Conservation (phyloP, 2,113 vertebrate genomes). For the Xenopus tropicalis region DNA sequence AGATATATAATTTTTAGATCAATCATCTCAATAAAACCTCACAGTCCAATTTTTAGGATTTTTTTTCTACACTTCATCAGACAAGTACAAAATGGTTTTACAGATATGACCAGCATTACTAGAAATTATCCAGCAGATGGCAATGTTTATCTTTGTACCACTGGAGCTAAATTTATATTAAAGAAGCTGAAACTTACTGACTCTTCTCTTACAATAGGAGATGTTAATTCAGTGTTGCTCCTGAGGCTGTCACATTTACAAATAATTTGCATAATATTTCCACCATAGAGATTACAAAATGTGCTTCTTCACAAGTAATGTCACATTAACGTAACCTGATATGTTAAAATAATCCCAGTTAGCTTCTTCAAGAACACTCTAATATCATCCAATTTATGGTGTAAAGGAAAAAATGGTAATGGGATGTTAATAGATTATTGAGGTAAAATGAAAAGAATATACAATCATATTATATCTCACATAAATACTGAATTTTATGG, state of each 20-base stretch:
- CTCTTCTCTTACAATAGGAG: slow-evolving; percentile 56
- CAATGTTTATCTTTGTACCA: slow-evolving; percentile 60
- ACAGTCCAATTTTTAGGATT: too few relatives aligned
- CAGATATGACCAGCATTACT: slow-evolving; percentile 6
- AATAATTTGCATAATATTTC: slow-evolving; percentile 71
- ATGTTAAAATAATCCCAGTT: slow-evolving; percentile 53
- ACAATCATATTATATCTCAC: too few relatives aligned
- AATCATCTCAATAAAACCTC: too few relatives aligned
- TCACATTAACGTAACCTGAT: slow-evolving; percentile 58
- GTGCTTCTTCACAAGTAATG: slow-evolving; percentile 52
- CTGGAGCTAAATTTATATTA: slow-evolving; percentile 44
- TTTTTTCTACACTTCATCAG: too few relatives aligned
- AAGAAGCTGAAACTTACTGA: slow-evolving; percentile 61
- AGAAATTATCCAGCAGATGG: slow-evolving; percentile 61
- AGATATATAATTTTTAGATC: too few relatives aligned
- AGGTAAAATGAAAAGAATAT: too few relatives aligned
- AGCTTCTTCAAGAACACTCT: slow-evolving; percentile 54
- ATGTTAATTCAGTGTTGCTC: slow-evolving; percentile 57
- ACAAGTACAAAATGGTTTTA: too few relatives aligned
- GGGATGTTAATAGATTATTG: too few relatives aligned
- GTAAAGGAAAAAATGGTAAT: too few relatives aligned
- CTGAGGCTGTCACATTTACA: slow-evolving; percentile 63
- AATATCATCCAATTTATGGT: slow-evolving; percentile 37
- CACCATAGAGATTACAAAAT: slow-evolving; percentile 57
- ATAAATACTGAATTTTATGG: too few relatives aligned